Percentiles rank a stretch among this genome's conserved stretches.
Conservation (phyloP, 2,113 vertebrate genomes). For the Elachura formosa region DNA sequence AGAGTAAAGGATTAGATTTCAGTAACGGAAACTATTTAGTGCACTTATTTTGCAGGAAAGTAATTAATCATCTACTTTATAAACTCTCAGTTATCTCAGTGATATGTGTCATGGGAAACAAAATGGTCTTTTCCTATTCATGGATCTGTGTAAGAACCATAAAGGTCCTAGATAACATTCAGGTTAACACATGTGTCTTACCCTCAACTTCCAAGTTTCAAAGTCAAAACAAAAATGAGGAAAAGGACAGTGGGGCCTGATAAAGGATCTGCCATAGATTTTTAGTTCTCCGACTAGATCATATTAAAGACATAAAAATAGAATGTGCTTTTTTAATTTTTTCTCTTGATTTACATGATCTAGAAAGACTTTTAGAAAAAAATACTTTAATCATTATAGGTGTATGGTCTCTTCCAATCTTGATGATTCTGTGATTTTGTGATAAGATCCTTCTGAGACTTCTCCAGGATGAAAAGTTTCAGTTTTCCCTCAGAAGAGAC, state of each 20-base stretch:
- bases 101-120: neutral
- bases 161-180: neutral
- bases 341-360: neutral
- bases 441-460: neutral
- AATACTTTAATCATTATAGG: neutral
- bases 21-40: neutral
- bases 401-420: neutral
- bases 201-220: neutral
- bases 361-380: neutral
- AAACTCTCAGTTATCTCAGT: neutral
- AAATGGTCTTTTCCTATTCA: neutral
- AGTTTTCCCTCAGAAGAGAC: neutral
- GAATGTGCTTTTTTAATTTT: neutral
- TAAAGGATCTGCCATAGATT: neutral
- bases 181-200: neutral
- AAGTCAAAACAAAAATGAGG: neutral
- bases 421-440: neutral
- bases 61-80: neutral
- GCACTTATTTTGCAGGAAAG: neutral
- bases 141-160: neutral
- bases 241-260: neutral
- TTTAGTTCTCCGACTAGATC: neutral
- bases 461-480: neutral
- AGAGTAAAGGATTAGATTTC: neutral
- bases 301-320: neutral